A percentile compares a stretch with the other conserved stretches of the same genome.
These are phyloP conservation scores for Acomys russatus DNA, from an alignment of 2,797 vertebrate species.

Conservation along the genomic window DNA sequence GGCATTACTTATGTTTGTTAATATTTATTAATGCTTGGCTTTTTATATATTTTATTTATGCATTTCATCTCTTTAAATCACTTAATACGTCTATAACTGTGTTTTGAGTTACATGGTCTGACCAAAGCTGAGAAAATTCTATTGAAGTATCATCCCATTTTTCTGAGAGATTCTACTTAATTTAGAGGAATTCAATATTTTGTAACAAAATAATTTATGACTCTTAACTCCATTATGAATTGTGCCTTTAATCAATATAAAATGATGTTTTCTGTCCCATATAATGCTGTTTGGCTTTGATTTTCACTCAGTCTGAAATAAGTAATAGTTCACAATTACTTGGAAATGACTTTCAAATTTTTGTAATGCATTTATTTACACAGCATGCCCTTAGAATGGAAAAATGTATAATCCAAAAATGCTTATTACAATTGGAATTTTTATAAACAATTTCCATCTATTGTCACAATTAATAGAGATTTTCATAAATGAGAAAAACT, in stretches of 20 bases:
- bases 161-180: slow-evolving; percentile 62
- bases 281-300: slow-evolving; percentile 58
- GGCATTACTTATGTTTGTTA: not conserved
- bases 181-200: slow-evolving; percentile 65
- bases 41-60: slow-evolving; percentile 54
- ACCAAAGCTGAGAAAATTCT: slow-evolving; percentile 50
- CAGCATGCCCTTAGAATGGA: not conserved
- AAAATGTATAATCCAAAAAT: slow-evolving; percentile 25
- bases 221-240: slow-evolving; percentile 61
- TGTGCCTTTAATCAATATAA: slow-evolving; percentile 69
- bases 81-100: slow-evolving; percentile 11
- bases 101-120: slow-evolving; percentile 45
- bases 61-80: slow-evolving; percentile 63
- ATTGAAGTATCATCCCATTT: slow-evolving; percentile 56
- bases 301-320: slow-evolving; percentile 71
- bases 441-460: slow-evolving; percentile 43
- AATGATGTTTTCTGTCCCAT: slow-evolving; percentile 56
- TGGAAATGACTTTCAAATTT: slow-evolving; percentile 59
- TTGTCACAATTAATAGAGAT: slow-evolving; percentile 15
- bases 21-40: slow-evolving; percentile 57
- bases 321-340: slow-evolving; percentile 66
- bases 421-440: not conserved
- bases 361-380: slow-evolving; percentile 31
- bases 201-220: slow-evolving; percentile 64
- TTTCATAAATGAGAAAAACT: not conserved